Conservation (phyloP, 1,140 invertebrate genomes). For the Notospermus geniculatus region DNA sequence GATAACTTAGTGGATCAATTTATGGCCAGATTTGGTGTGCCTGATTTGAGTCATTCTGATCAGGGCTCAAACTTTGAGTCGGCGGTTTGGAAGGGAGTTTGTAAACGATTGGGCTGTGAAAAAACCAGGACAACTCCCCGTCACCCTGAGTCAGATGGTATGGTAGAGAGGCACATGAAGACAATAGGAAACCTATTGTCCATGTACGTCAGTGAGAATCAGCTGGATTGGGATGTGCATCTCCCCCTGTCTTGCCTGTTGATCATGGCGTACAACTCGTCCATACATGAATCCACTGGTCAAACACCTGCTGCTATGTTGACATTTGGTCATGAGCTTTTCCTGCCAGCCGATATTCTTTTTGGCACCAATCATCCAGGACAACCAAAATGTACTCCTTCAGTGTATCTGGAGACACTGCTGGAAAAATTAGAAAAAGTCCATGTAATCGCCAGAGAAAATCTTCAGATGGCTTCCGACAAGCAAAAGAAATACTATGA, state of each 20-base stretch:
- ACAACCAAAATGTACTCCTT: no score
- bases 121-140: conserved; percentile 23
- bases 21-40: conserved; percentile 22
- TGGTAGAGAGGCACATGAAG: conserved; percentile 29
- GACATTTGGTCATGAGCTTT: conserved; percentile 27
- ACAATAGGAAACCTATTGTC: conserved; percentile 21
- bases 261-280: conserved; percentile 16
- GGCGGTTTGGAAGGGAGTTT: conserved; percentile 20
- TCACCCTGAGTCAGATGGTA: conserved; percentile 26
- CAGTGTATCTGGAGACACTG: no score
- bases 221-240: conserved; percentile 24
- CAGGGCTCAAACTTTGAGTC: conserved; percentile 21
- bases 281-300: conserved; percentile 22
- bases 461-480: conserved; percentile 9
- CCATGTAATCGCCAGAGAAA: neutral
- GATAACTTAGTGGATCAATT: conserved; percentile 34
- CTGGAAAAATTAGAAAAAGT: no score
- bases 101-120: conserved; percentile 17
- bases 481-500: conserved; percentile 17
- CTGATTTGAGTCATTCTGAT: conserved; percentile 10
- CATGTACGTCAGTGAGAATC: conserved; percentile 2
- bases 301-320: conserved; percentile 23
- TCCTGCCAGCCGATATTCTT: conserved; percentile 16
- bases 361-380: neutral
- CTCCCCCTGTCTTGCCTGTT: conserved; percentile 26